Evolutionary conservation across 2,113 vertebrate genomes (phyloP).

Genomic region (Steatornis caripensis): DNA sequence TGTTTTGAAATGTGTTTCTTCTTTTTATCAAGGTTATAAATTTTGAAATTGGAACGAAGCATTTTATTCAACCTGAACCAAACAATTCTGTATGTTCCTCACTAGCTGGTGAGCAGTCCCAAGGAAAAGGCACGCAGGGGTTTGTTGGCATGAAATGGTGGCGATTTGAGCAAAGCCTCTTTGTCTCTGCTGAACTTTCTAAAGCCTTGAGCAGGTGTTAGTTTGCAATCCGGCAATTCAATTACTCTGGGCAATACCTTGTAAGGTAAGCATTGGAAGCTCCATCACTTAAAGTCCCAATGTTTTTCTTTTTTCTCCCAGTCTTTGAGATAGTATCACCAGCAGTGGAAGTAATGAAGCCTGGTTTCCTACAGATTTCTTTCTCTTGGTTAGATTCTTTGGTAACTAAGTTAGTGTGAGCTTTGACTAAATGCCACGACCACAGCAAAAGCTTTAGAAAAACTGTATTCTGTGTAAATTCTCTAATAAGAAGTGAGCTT

Average conservation of each 20-base stretch:
- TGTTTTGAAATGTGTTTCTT: not conserved
- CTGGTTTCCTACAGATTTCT: conserved; percentile 32
- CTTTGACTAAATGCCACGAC: not conserved
- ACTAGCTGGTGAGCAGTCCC: not conserved
- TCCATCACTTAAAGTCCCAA: not conserved
- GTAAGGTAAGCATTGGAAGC: conserved; percentile 15
- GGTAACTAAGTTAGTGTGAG: conserved; percentile 15
- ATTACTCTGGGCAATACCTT: conserved; percentile 42
- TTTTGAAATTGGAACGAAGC: not conserved
- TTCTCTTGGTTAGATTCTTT: conserved; percentile 26
- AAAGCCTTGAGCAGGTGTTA: conserved; percentile 13
- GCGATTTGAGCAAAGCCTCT: not conserved
- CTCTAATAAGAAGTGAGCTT: not conserved
- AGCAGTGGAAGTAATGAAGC: conserved; percentile 22
- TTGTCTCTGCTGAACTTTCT: not conserved
- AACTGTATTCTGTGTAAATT: not conserved
- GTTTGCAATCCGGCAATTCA: conserved; percentile 19
- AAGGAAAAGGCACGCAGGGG: fast-evolving
- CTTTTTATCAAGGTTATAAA: conserved; percentile 9
- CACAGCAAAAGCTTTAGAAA: not conserved
- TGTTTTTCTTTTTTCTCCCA: not conserved
- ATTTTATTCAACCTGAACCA: not conserved
- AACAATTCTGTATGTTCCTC: not conserved
- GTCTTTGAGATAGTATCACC: not conserved
- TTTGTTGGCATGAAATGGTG: not conserved